Evolutionary conservation across 1,140 invertebrate genomes (phyloP).

Genomic region (Drosophila melanica): DNA sequence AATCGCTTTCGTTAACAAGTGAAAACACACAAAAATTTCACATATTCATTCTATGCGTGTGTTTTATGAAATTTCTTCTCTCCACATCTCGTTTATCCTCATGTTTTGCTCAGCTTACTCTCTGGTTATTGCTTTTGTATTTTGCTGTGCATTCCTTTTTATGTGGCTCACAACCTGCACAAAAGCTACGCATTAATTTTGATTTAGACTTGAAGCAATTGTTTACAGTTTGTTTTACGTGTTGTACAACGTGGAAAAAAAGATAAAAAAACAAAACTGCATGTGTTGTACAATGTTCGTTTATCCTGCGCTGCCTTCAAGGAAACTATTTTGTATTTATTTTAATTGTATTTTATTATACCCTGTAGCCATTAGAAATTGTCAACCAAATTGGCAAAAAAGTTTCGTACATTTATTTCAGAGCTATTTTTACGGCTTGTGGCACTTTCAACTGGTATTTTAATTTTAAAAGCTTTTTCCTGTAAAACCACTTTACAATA

Average conservation of each 20-base stretch:
- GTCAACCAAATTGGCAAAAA: neutral
- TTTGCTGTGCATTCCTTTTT: conserved; percentile 57
- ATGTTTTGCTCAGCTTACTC: neutral
- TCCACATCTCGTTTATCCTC: neutral
- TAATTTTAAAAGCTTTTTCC: too few relatives aligned
- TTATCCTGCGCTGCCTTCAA: neutral
- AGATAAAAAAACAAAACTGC: neutral
- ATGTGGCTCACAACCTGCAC: conserved; percentile 16
- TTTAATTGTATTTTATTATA: conserved; percentile 21
- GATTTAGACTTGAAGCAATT: conserved; percentile 34
- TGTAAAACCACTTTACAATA: too few relatives aligned
- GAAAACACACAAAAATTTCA: conserved; percentile 50
- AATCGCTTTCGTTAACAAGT: conserved; percentile 76
- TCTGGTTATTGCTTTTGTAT: conserved; percentile 12
- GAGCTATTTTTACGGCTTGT: neutral
- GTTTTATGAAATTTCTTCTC: conserved; percentile 4
- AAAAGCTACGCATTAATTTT: conserved; percentile 35
- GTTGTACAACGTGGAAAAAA: conserved; percentile 2
- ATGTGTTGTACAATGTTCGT: conserved; percentile 14
- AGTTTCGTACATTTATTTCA: neutral
- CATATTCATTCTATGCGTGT: conserved; percentile 36
- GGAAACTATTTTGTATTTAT: neutral
- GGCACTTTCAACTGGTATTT: neutral
- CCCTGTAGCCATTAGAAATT: neutral
- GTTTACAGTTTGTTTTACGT: conserved; percentile 26